Base-by-base conservation (phyloP, 2,888 invertebrate species). In the Melinopterus prodromus region DNA sequence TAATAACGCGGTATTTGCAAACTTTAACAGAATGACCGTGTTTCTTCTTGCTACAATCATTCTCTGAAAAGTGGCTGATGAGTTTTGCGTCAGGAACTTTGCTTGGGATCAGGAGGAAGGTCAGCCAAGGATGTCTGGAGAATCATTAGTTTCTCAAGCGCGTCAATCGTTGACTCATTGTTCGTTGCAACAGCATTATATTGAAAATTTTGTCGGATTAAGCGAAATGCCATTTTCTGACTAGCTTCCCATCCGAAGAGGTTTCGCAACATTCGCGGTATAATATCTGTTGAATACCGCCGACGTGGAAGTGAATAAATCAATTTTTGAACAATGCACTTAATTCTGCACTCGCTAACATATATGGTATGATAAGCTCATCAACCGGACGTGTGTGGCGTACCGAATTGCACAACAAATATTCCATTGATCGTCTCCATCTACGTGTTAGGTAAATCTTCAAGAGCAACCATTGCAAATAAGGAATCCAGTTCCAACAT, bases 281-380 rank as follows among this genome's bases (percentile, higher is more conserved):
- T 53, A 53, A 53, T 53, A 53, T 9, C 53, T 53, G 53, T 53
- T 53, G 53, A 53, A 53, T 53, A 53, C 53, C 53, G 53, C 53
- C 5, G 53, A 53, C 53, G 53, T 53, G 53, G 53, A 53, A 53
- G 53, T 53, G 53, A 53, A 53, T 53, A 53, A 53, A 53, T 53
- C 53, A 53, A 53, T 53, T 53, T 53, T 53, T 53, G 53, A 53
- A 53, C 53, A 53, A 53, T 53, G 53, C 53, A 53, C 53, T 53
- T 53, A 53, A 53, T 53, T 53, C 53, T 53, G 53, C 53, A 53
- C 3, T 53, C 53, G 53, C 53, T 1, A 53, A 12, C 53, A 3
- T 53, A 53, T 53, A 53, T 53, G 53, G 53, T 53, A 53, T 53
- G 53, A 53, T 53, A 53, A 53, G 53, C 53, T 53, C 53, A 53